phyloP scores from a whole-genome alignment of 2,113 vertebrate species.

The Oreocharis arfaki region DNA sequence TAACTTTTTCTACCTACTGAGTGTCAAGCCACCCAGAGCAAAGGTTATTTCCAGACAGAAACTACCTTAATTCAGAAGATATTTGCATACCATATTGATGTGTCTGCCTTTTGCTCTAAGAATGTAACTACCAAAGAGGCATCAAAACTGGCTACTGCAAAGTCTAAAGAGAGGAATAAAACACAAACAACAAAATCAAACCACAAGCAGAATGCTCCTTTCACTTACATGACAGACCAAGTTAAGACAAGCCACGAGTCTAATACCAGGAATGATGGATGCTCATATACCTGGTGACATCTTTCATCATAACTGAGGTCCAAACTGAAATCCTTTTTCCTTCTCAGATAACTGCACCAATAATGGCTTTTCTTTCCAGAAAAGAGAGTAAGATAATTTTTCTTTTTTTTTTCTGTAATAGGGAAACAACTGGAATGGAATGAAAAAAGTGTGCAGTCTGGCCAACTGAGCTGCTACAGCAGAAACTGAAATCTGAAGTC shows the following conservation, averaged over 20 bases:
- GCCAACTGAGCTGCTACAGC: neutral
- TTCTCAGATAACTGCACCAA: neutral
- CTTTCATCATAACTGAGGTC: neutral
- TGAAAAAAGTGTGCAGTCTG: neutral
- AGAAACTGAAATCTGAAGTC: neutral
- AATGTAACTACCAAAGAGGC: neutral
- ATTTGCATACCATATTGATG: neutral
- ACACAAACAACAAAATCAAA: neutral
- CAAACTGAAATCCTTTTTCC: neutral
- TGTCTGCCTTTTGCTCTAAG: neutral
- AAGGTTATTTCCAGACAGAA: neutral
- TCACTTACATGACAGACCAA: neutral
- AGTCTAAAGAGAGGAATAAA: neutral
- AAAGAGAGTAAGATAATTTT: neutral
- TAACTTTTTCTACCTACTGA: neutral
- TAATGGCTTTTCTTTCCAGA: neutral
- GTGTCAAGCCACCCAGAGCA: neutral
- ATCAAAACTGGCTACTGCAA: neutral
- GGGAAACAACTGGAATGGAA: neutral
- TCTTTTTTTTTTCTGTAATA: neutral
- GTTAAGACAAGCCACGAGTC: neutral
- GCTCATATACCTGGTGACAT: neutral
- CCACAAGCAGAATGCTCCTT: neutral
- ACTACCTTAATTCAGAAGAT: neutral
- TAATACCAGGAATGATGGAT: neutral